Evolutionary conservation across 2,888 invertebrate genomes (phyloP), one percentile per base, ranked within the genome.

Genomic region (Chrysolina americana): DNA sequence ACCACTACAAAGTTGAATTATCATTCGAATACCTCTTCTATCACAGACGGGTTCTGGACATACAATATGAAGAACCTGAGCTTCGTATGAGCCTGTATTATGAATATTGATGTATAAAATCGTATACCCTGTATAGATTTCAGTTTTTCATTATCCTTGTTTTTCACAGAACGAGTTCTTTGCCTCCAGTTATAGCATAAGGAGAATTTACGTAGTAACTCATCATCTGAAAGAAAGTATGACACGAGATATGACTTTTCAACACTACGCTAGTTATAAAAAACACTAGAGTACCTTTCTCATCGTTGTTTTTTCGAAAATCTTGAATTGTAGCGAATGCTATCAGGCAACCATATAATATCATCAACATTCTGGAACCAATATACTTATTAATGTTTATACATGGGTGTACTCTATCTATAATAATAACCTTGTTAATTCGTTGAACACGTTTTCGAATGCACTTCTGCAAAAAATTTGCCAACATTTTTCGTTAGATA

Each of bases 21-120:
- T 8, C 17, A 15, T 11, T 63, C 5, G 13, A 11, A 59, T 47
- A 70, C 70, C 70, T 70, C 21, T 63, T 17, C 70, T n/a, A 62
- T 11, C 8, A 15, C 13, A 21, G 36, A 15, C n/a, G 63, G 47
- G 28, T 70, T 70, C 28, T 68, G 47, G n/a, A 68, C 9, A 62
- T 63, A 73, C 13, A 41, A 11, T 11, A 66, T 11, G 2, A 17
- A 9, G 28, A 21, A 73, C 47, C 68, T 53, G 13, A 65, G 1
- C 21, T 64, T 68, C 23, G 73, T 70, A 47, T 73, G 73, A 53
- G 53, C 15, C 5, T 10, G 13, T 53, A 53, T 11, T 53, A 53
- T 13, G 21, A 53, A 11, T 53, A 53, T 53, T 21, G 21, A 11
- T 19, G 53, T 53, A 21, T 53, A 53, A 21, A 53, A 53, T 10